Base-by-base conservation (phyloP, 2,797 vertebrate species). In the Pygocentrus nattereri region DNA sequence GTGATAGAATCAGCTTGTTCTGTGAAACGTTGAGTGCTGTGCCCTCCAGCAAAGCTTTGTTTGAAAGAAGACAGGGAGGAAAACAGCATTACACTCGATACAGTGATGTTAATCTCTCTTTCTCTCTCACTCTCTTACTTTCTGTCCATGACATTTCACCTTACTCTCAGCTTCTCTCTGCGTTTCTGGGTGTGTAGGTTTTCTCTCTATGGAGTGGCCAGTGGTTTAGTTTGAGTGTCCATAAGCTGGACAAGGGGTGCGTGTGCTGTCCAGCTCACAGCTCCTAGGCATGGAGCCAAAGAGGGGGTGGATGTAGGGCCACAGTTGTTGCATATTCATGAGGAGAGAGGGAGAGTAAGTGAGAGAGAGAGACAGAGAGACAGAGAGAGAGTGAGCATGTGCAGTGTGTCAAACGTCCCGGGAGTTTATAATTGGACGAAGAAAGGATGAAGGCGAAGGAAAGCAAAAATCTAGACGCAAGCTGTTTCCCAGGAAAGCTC, bases 251-350 rank as follows among this genome's bases (percentile, higher is more conserved):
- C 52, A 58, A 78, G 50, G 75, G 70, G 31, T 67, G 18, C 3
- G 69, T 70, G 10, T 65, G 49, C 50, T 50, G 59, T 70, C 78
- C 78, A 47, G 27, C 73, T 76, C 59, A 54, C 62, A 79, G 81
- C 69, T 79, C 70, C 76, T 64, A 71, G 79, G 85, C 81, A 78
- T 16, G 0, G 31, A 78, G 77, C 85, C 87, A 88, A 74, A 78
- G 44, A 76, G 79, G 78, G 65, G 84, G 84, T 75, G 82, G 71
- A 72, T 62, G 78, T 47, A 76, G 59, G 71, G 65, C 58, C 62
- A 74, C 56, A 38, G n/a, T 71, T 82, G n/a, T 71, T 81, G 81
- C 80, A 85, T 84, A 86, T 86, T 87, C 81, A 85, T 86, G 31
- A 74, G 71, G 50, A 75, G 64, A 25, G 56, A 56, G 44, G 38